Conservation (phyloP, 2,113 vertebrate genomes). For the Terrapene triunguis region DNA sequence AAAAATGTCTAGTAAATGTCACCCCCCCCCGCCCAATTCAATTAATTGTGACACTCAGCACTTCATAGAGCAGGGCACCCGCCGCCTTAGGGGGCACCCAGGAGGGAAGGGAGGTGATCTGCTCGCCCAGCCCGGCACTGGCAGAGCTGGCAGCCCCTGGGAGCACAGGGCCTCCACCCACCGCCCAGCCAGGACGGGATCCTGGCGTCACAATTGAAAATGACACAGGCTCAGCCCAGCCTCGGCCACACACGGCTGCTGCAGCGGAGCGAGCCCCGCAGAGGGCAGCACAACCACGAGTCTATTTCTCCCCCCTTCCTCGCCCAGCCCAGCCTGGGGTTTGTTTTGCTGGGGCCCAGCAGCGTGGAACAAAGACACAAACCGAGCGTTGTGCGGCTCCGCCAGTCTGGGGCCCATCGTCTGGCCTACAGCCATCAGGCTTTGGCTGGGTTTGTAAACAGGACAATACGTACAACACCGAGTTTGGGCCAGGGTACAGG, state of each 20-base stretch:
- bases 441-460: background rate
- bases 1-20: background rate
- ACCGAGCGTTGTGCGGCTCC: background rate
- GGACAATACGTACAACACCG: background rate
- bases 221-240: too few relatives aligned
- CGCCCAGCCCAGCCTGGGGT: background rate
- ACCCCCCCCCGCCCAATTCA: too few relatives aligned
- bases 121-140: background rate
- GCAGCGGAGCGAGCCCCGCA: rapidly evolving
- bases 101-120: background rate
- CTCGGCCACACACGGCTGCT: background rate
- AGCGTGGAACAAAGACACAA: background rate
- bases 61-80: background rate
- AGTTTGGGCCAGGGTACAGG: background rate
- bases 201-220: too few relatives aligned
- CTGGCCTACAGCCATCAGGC: constrained; percentile 16
- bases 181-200: background rate
- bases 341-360: rapidly evolving
- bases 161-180: background rate
- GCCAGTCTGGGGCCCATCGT: background rate
- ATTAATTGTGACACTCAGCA: background rate
- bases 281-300: rapidly evolving
- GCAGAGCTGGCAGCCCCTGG: background rate
- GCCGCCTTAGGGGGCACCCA: too few relatives aligned
- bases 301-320: background rate